A percentile compares a stretch with the other conserved stretches of the same genome.
phyloP scores from a whole-genome alignment of 2,113 vertebrate genomes.

The Columbina picui region DNA sequence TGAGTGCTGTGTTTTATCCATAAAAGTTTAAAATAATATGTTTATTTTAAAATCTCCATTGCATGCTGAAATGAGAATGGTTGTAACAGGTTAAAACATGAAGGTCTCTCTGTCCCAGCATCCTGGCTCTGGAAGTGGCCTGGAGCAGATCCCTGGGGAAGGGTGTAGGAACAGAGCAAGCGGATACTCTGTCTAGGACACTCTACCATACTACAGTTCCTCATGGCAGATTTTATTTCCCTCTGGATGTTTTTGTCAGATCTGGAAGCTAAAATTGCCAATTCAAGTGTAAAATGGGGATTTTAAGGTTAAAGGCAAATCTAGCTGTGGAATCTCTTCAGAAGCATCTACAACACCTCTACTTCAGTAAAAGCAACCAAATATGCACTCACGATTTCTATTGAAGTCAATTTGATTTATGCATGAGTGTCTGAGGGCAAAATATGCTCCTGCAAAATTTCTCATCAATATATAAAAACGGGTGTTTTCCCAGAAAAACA shows the following conservation, averaged over 20 bases:
- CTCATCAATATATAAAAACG: not conserved
- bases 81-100: not conserved
- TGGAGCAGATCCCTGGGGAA: not conserved
- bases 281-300: conserved; percentile 10
- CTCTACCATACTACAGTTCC: not conserved
- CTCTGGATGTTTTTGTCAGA: not conserved
- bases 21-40: not conserved
- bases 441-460: not conserved
- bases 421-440: not conserved
- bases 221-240: not conserved
- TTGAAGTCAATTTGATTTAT: conserved; percentile 15
- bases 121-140: not conserved
- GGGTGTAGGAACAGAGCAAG: not conserved
- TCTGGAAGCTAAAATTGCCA: not conserved
- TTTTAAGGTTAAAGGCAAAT: conserved; percentile 15
- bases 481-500: conserved; percentile 6
- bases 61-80: not conserved
- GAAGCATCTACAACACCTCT: not conserved
- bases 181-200: not conserved
- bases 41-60: not conserved
- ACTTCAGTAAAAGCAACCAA: not conserved
- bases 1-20: not conserved
- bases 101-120: not conserved
- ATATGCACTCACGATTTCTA: not conserved
- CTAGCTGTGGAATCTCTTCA: not conserved